A percentile compares a stretch with the other conserved stretches of the same genome.
These are phyloP conservation scores for Macropis europaea DNA, from an alignment of 2,888 invertebrate genomes.

Conservation along the genomic window DNA sequence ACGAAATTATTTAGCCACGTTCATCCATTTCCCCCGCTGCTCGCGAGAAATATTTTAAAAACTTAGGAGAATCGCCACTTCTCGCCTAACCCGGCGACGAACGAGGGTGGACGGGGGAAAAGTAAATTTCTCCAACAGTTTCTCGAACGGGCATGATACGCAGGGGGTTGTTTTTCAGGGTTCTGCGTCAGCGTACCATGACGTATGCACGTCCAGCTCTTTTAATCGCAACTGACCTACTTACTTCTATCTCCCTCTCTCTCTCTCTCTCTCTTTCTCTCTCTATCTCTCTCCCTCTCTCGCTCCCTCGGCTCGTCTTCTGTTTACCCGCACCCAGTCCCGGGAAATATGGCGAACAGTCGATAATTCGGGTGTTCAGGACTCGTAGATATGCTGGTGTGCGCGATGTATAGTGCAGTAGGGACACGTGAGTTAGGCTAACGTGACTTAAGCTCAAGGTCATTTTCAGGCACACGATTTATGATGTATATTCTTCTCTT, in stretches of 20 bases:
- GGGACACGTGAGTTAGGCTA: too few species aligned
- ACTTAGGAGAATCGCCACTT: too few species aligned
- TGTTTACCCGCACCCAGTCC: constrained; percentile 27
- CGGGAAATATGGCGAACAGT: background rate
- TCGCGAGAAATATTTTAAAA: too few species aligned
- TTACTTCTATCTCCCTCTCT: constrained; percentile 15
- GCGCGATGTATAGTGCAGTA: too few species aligned
- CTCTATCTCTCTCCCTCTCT: background rate
- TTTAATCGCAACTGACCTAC: constrained; percentile 51
- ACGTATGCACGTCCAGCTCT: constrained; percentile 45
- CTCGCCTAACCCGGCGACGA: background rate
- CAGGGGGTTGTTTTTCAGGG: constrained; percentile 34
- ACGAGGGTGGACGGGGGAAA: background rate
- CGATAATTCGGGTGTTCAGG: background rate
- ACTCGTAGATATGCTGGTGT: too few species aligned
- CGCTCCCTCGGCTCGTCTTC: constrained; percentile 4
- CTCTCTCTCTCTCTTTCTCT: too few species aligned
- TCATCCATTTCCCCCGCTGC: background rate
- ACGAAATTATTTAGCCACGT: constrained; percentile 10
- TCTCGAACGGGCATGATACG: background rate
- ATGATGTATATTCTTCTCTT: too few species aligned
- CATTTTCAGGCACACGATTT: too few species aligned
- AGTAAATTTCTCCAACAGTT: background rate
- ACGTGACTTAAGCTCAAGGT: too few species aligned
- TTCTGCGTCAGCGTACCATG: constrained; percentile 28